Conservation (phyloP, 2,113 vertebrate species). For the Aepyceros melampus region DNA sequence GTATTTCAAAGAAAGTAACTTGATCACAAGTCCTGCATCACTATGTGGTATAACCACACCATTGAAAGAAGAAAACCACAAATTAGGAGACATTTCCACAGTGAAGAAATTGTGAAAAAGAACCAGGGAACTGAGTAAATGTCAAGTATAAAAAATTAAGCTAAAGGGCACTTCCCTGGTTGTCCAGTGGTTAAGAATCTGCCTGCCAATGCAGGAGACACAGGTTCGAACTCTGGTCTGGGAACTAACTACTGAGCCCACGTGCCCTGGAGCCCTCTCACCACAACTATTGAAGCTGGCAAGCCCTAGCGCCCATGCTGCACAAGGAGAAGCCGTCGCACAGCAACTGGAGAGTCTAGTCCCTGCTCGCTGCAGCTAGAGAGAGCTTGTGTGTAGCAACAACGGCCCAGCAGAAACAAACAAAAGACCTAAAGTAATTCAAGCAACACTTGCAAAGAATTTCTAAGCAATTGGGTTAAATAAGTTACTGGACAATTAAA, state of each 20-base stretch:
- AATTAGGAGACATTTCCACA: background rate
- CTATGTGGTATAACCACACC: background rate
- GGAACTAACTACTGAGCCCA: background rate
- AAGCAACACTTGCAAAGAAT: background rate
- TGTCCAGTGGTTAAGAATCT: background rate
- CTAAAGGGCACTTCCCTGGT: background rate
- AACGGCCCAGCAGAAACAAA: background rate
- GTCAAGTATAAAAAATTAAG: background rate
- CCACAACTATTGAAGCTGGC: background rate
- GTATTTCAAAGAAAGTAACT: conserved; percentile 25
- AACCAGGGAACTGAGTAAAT: background rate
- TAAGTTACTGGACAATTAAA: background rate
- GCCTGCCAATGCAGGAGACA: background rate
- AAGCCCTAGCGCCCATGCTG: background rate
- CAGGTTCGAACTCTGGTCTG: background rate
- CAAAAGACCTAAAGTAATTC: background rate
- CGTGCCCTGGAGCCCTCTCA: background rate
- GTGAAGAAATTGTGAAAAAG: background rate
- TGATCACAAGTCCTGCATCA: background rate
- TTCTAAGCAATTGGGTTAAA: background rate
- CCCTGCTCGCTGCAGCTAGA: background rate
- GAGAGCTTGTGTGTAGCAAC: background rate
- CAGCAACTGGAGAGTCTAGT: background rate
- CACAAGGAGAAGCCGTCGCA: background rate
- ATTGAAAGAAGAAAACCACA: background rate